Base-by-base conservation (phyloP, 2,888 invertebrate species). In the Limnephilus rhombicus region DNA sequence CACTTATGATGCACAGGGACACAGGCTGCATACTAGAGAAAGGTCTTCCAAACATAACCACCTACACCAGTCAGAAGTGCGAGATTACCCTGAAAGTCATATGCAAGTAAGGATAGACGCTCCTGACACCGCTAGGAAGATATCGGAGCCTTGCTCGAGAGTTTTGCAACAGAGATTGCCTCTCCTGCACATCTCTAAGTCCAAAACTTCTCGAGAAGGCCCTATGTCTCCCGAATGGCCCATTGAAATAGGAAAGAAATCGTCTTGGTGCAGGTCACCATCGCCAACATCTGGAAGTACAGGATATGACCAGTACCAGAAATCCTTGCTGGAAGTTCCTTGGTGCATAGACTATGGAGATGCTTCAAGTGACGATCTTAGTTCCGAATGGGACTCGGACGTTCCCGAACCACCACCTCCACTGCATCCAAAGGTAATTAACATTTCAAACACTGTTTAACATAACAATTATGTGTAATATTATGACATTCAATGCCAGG, bases 331-430 rank as follows among this genome's bases (percentile, higher is more conserved):
- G 94, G 97, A 98, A 94, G 98, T 98, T 94, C 98, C 98, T 0
- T 96, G 97, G 96, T 96, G 96, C 53, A 96, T 97, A 93, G 98
- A 98, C 94, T 99, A 98, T 95, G 98, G 98, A 24, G 98, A 98
- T 94, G 98, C 98, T n/a, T 98, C 98, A 94, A 98, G 98, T 94
- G 98, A 99, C 95, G 98, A 98, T 95, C 97, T 98, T 93, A 98
- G 98, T 95, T 98, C 98, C 24, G 98, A 98, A 94, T 98, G 98
- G 98, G 98, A 98, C 95, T 98, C 98, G 2, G 98, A 98, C 95
- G 98, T 97, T 12, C 96, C 97, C 29, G 97, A 97, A 91, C 96
- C 96, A 1, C 95, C 95, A 49, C 95, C 95, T 49, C 95, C 96
- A 49, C 95, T 92, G 18, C 91, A 92, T 49, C 93, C 93, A 29